Conservation (phyloP, 2,113 vertebrate species). For the Urocitellus parryii region DNA sequence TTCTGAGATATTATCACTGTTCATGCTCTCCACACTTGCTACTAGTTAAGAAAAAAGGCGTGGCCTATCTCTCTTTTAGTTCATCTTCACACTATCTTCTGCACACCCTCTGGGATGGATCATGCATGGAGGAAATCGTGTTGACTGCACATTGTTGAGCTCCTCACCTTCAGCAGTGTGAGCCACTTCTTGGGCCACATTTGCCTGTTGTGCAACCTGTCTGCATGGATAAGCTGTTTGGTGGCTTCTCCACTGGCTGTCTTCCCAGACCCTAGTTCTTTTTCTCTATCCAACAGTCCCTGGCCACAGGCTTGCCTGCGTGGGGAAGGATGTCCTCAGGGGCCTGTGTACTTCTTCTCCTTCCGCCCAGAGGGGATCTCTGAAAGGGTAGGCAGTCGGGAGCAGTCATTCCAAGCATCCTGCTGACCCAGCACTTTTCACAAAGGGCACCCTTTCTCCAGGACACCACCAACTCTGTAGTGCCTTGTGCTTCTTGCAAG, state of each 20-base stretch:
- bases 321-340: background rate
- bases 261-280: background rate
- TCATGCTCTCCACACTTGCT: background rate
- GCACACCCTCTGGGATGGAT: background rate
- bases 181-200: background rate
- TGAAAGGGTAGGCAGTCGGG: background rate
- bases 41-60: background rate
- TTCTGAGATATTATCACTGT: background rate
- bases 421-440: background rate
- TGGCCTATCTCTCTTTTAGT: too few species aligned
- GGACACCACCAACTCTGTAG: background rate
- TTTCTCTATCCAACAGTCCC: background rate
- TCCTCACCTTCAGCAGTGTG: background rate
- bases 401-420: background rate
- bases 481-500: background rate
- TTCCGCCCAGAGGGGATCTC: background rate
- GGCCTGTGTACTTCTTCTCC: too few species aligned
- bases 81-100: too few species aligned
- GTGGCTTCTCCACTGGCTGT: background rate
- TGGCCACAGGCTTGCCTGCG: background rate
- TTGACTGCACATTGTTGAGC: accelerated
- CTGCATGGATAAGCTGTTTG: background rate
- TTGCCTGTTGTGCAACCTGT: background rate
- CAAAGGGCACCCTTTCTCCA: background rate
- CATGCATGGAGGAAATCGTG: background rate